Percentiles rank a stretch among this genome's conserved stretches.
Conservation (phyloP, 1,140 invertebrate genomes). For the Drosophila jambulina region DNA sequence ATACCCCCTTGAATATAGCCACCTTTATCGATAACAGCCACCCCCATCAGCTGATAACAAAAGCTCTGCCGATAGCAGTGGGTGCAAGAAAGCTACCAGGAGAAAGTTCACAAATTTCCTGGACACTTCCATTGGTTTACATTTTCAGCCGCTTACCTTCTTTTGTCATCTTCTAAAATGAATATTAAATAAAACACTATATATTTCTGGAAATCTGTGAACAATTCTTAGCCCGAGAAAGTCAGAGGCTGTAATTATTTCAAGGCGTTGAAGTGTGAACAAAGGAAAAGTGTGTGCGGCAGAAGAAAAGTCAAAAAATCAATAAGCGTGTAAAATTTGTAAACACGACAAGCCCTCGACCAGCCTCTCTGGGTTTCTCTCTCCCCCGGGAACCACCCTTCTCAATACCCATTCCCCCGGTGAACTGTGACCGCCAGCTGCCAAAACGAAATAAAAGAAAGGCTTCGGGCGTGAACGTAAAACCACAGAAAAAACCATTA, state of each 20-base stretch:
- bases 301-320: constrained; percentile 55
- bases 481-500: constrained; percentile 50
- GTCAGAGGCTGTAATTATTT: not conserved
- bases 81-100: constrained; percentile 43
- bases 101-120: constrained; percentile 38
- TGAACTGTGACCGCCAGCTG: constrained; percentile 58
- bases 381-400: not conserved
- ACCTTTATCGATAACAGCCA: constrained; percentile 18
- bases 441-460: constrained; percentile 14
- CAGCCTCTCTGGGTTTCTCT: constrained; percentile 14
- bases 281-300: not conserved
- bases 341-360: constrained; percentile 74
- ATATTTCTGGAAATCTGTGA: not conserved
- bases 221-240: not conserved
- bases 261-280: constrained; percentile 17
- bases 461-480: constrained; percentile 17
- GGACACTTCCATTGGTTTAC: constrained; percentile 75
- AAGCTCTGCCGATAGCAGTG: constrained; percentile 41
- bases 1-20: not conserved
- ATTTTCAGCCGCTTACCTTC: constrained; percentile 29
- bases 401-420: constrained; percentile 2
- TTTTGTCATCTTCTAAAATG: not conserved
- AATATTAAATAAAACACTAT: constrained; percentile 12
- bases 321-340: constrained; percentile 78
- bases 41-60: constrained; percentile 52